A percentile compares a stretch with the other conserved stretches of the same genome.
Evolutionary conservation across 2,113 vertebrate species (phyloP).

Genomic region (Aviceda subcristata): DNA sequence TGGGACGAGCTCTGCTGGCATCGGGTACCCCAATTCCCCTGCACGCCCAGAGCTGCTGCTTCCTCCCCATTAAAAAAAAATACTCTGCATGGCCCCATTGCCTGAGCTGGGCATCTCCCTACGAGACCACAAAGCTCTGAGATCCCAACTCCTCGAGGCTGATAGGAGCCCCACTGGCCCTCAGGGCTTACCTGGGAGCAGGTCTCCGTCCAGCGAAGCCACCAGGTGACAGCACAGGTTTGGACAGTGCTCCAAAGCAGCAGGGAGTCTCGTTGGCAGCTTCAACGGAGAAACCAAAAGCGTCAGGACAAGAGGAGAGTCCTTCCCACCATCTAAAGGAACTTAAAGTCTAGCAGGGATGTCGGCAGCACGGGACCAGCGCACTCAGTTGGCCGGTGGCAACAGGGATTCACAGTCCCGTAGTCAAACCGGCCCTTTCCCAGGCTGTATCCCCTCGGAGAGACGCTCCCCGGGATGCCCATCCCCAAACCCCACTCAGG

Average conservation of each 20-base stretch:
- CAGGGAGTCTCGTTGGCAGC: neutral
- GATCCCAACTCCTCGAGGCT: neutral
- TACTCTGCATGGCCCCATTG: rapidly evolving
- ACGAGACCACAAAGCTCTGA: neutral
- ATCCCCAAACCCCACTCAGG: neutral
- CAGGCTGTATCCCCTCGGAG: neutral
- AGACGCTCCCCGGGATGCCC: rapidly evolving
- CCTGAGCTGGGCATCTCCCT: neutral
- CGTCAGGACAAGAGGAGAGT: too few relatives aligned
- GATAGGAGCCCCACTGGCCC: rapidly evolving
- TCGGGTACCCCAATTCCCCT: neutral
- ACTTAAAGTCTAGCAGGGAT: neutral
- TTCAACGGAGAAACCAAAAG: neutral
- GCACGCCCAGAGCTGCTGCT: neutral
- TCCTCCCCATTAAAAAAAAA: neutral
- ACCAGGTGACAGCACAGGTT: neutral
- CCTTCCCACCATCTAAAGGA: neutral
- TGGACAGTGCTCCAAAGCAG: neutral
- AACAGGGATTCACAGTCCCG: neutral
- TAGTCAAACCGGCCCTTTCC: neutral
- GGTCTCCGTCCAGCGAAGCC: neutral
- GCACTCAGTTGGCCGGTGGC: rapidly evolving
- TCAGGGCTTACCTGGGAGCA: neutral
- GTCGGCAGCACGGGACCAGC: neutral
- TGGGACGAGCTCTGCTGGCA: neutral